These are phyloP conservation scores for Noctuana brunneofusca DNA, from an alignment of 2,888 invertebrate genomes.

Conservation along the genomic window DNA sequence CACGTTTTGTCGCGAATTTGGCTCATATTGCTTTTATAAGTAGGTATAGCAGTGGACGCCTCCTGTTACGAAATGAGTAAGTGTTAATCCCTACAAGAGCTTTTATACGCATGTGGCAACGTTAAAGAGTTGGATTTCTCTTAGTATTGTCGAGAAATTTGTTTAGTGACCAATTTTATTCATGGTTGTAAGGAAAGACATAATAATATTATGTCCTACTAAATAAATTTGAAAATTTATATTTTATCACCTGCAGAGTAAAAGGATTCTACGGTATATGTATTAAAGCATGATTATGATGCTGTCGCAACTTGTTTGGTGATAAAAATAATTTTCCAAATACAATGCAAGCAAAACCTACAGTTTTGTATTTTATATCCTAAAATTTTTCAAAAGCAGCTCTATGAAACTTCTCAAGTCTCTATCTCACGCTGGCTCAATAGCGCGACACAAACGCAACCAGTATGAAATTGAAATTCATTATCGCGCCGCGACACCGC, in stretches of 20 bases:
- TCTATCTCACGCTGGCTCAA: not conserved
- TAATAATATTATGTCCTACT: too few relatives aligned
- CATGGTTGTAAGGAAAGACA: too few relatives aligned
- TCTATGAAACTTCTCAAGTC: conserved; percentile 8
- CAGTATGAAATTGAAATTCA: conserved; percentile 80
- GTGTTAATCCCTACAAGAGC: conserved; percentile 35
- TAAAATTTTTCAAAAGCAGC: conserved; percentile 4
- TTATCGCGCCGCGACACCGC: conserved; percentile 72
- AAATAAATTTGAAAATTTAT: too few relatives aligned
- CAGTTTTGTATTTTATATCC: not conserved
- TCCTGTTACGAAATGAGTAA: conserved; percentile 38
- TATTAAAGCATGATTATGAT: not conserved
- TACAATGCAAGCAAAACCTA: not conserved
- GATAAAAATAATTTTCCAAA: not conserved
- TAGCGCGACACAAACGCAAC: conserved; percentile 53
- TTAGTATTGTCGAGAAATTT: not conserved
- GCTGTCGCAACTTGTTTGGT: not conserved
- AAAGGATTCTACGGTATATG: too few relatives aligned
- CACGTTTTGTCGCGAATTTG: conserved; percentile 51
- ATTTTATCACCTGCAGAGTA: too few relatives aligned
- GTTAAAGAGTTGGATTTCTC: conserved; percentile 35
- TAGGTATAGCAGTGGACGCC: not conserved
- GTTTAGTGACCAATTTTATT: too few relatives aligned
- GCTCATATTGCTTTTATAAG: conserved; percentile 50
- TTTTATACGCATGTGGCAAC: conserved; percentile 52